Conservation (phyloP, 2,888 invertebrate species). For the Odontocerum albicorne region DNA sequence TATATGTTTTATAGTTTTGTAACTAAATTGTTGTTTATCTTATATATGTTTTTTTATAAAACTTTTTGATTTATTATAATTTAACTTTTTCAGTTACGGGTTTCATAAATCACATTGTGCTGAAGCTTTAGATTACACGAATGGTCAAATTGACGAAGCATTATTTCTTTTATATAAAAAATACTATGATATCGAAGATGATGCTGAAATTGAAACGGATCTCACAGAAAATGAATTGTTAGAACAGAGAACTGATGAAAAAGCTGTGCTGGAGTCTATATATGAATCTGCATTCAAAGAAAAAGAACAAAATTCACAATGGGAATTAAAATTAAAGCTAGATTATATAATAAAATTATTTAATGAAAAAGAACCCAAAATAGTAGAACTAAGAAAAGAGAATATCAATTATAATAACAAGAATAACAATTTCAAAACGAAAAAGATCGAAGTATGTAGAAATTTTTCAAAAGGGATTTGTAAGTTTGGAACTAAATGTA, state of each 20-base stretch:
- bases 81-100: conserved; percentile 69
- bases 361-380: conserved; percentile 52
- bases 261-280: conserved; percentile 74
- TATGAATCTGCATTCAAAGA: conserved; percentile 71
- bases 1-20: not conserved
- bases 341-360: conserved; percentile 65
- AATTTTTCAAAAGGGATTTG: conserved; percentile 68
- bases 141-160: conserved; percentile 70
- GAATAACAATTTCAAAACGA: conserved; percentile 49
- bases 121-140: conserved; percentile 70
- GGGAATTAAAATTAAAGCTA: conserved; percentile 69
- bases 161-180: conserved; percentile 70
- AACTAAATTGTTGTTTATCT: not conserved
- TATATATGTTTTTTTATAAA: not conserved
- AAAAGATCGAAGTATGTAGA: conserved; percentile 63
- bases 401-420: conserved; percentile 45
- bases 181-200: conserved; percentile 61
- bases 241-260: conserved; percentile 71
- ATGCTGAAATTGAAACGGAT: conserved; percentile 48
- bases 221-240: conserved; percentile 57
- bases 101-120: conserved; percentile 73
- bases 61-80: conserved; percentile 3
- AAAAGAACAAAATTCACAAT: conserved; percentile 68
- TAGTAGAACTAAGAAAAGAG: conserved; percentile 47
- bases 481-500: conserved; percentile 73